Conservation (phyloP, 1,140 invertebrate genomes). For the Acromyrmex heyeri region DNA sequence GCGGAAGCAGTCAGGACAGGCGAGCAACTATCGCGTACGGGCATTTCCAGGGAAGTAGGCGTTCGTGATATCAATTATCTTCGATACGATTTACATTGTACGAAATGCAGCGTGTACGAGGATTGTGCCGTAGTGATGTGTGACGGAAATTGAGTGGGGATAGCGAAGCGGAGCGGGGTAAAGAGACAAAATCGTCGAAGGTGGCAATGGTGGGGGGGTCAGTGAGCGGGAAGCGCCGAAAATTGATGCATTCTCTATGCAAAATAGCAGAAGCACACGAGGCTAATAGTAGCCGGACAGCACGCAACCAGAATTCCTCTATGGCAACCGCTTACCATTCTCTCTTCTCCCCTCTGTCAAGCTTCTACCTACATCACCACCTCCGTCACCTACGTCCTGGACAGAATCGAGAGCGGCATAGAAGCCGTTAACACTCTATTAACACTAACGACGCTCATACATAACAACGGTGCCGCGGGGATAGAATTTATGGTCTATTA, state of each 20-base stretch:
- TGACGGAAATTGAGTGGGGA: constrained; percentile 59
- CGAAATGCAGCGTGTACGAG: constrained; percentile 28
- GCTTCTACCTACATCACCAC: constrained; percentile 74
- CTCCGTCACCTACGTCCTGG: constrained; percentile 77
- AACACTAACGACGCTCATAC: constrained; percentile 87
- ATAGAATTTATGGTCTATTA: constrained; percentile 82
- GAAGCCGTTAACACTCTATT: constrained; percentile 86
- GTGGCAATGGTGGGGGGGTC: constrained; percentile 47
- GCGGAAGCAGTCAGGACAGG: constrained; percentile 46
- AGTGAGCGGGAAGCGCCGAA: constrained; percentile 78
- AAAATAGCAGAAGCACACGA: constrained; percentile 77
- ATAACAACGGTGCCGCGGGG: constrained; percentile 81
- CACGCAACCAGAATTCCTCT: constrained; percentile 74
- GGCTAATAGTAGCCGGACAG: constrained; percentile 72
- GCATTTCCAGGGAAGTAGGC: constrained; percentile 46
- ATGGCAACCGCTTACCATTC: constrained; percentile 64
- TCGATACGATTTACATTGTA: constrained; percentile 70
- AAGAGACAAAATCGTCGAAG: constrained; percentile 62
- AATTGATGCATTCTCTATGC: constrained; percentile 82
- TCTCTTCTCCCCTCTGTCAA: constrained; percentile 44
- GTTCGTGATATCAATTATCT: constrained; percentile 75
- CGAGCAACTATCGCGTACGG: constrained; percentile 27
- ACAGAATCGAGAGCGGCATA: constrained; percentile 83
- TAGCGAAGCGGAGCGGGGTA: constrained; percentile 6
- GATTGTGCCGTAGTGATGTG: constrained; percentile 44